Percentiles rank a stretch among this genome's conserved stretches.
Evolutionary conservation across 1,140 invertebrate species (phyloP).

Genomic region (Temnothorax curvispinosus): DNA sequence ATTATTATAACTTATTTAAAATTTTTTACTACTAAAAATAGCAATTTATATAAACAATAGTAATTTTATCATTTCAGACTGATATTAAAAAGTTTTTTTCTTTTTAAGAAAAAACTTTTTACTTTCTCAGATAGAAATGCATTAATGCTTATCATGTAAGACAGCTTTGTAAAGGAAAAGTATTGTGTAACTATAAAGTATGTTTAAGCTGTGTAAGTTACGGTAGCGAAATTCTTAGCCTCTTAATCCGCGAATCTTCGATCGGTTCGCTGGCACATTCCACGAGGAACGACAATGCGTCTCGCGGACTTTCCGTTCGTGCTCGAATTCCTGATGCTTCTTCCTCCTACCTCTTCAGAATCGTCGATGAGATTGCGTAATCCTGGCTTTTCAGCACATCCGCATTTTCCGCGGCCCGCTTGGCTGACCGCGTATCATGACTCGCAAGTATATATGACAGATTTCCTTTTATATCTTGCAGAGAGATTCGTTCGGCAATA

Average conservation of each 20-base stretch:
- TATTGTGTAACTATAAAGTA: neutral
- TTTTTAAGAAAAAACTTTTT: no score
- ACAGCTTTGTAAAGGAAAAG: neutral
- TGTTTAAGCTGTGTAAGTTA: neutral
- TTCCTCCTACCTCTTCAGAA: conserved; percentile 32
- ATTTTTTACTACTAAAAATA: neutral
- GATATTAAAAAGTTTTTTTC: no score
- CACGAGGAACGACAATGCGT: neutral
- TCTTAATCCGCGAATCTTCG: conserved; percentile 20
- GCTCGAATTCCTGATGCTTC: conserved; percentile 21
- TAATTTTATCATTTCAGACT: neutral
- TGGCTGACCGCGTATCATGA: neutral
- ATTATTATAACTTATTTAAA: neutral
- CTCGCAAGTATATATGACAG: neutral
- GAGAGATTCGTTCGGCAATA: neutral
- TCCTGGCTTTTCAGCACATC: conserved; percentile 12
- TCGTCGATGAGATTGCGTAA: conserved; percentile 56
- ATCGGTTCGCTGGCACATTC: conserved; percentile 54
- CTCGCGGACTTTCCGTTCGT: conserved; percentile 6
- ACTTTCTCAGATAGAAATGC: neutral
- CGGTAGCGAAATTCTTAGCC: neutral
- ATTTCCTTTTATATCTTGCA: neutral
- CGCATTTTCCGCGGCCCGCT: conserved; percentile 27
- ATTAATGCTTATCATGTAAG: neutral
- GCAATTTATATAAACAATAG: neutral